Evolutionary conservation across 2,888 invertebrate genomes (phyloP).

Genomic region (Eucera pruinosa): DNA sequence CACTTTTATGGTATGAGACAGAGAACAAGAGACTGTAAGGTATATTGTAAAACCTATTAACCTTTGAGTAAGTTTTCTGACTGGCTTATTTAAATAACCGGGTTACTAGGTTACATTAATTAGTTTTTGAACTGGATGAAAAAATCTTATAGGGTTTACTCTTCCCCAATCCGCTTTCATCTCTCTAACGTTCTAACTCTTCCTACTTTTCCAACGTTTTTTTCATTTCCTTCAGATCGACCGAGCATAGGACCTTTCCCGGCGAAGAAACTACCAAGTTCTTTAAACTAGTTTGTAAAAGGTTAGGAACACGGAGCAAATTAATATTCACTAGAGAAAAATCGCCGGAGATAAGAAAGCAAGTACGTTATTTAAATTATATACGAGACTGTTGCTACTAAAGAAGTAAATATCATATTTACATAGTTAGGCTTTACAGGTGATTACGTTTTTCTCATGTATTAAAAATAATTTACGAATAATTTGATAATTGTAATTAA

Average conservation of each 20-base stretch:
- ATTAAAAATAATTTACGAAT: no score
- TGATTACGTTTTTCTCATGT: no score
- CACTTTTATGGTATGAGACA: constrained; percentile 3
- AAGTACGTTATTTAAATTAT: no score
- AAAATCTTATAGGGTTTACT: constrained; percentile 10
- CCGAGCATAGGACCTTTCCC: constrained; percentile 15
- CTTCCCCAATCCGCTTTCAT: neutral
- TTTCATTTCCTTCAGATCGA: constrained; percentile 25
- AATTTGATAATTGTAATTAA: no score
- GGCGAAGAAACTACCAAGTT: constrained; percentile 35
- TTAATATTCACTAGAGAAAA: no score
- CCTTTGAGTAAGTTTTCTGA: constrained; percentile 32
- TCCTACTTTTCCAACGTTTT: constrained; percentile 12
- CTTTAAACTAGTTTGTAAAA: constrained; percentile 40
- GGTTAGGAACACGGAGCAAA: constrained; percentile 36
- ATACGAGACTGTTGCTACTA: no score
- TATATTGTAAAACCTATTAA: constrained; percentile 65
- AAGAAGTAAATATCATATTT: no score
- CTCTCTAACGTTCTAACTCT: neutral
- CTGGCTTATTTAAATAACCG: constrained; percentile 66
- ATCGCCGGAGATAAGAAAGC: no score
- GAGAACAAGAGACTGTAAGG: constrained; percentile 32
- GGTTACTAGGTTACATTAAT: constrained; percentile 72
- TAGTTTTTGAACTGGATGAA: constrained; percentile 57
- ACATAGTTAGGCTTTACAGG: no score